A percentile compares a stretch with the other conserved stretches of the same genome.
Conservation (phyloP, 2,113 vertebrate species). For the Crocuta crocuta region DNA sequence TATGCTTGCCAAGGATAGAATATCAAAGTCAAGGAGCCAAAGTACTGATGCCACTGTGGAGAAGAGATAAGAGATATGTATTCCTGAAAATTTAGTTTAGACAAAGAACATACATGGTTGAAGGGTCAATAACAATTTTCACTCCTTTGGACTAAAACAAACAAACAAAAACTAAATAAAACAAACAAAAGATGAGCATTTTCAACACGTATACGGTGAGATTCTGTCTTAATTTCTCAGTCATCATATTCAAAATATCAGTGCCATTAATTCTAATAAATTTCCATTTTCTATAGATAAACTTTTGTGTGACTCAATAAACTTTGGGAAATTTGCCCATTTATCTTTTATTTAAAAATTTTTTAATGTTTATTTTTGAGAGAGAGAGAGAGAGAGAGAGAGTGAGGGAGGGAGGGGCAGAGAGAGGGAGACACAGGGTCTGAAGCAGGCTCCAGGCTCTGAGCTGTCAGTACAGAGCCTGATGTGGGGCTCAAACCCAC, state of each 20-base stretch:
- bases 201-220: background rate
- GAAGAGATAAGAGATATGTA: background rate
- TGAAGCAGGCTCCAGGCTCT: too few relatives aligned
- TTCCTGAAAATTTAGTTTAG: background rate
- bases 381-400: too few relatives aligned
- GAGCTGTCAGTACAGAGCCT: too few relatives aligned
- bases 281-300: constrained; percentile 38
- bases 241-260: constrained; percentile 24
- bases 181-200: background rate
- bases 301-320: background rate
- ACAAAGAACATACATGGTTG: background rate
- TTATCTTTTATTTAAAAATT: too few relatives aligned
- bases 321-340: constrained; percentile 32
- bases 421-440: too few relatives aligned
- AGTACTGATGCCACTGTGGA: background rate
- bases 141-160: background rate
- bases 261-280: constrained; percentile 42
- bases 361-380: too few relatives aligned
- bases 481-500: too few relatives aligned
- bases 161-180: background rate
- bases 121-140: background rate
- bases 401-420: too few relatives aligned
- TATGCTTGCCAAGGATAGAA: background rate
- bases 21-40: background rate
- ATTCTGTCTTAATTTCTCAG: background rate